These are phyloP conservation scores for Catalaphyllia jardinei DNA, from an alignment of 64 coral and sea anemone genomes.

Conservation along the genomic window DNA sequence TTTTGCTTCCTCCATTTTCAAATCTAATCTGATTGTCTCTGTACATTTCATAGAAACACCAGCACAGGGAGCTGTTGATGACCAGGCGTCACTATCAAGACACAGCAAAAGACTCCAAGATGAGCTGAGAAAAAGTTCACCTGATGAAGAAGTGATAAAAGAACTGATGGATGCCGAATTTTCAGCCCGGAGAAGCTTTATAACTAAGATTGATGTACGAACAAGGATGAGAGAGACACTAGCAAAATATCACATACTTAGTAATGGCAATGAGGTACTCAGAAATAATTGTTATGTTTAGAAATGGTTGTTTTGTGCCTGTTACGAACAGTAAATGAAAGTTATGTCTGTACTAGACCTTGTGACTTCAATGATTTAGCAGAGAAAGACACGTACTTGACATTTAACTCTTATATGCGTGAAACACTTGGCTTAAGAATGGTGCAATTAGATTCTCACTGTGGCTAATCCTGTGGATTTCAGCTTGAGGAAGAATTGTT, in stretches of 20 bases:
- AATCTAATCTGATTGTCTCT: not conserved
- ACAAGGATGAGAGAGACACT: constrained; percentile 2
- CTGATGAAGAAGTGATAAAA: constrained; percentile 19
- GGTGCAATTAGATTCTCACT: not conserved
- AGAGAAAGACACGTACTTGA: not conserved
- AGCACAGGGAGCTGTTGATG: constrained; percentile 6
- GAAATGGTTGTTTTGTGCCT: not conserved
- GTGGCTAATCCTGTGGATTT: constrained; percentile 6
- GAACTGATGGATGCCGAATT: constrained; percentile 22
- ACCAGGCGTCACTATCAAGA: not conserved
- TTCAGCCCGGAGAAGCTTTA: not conserved
- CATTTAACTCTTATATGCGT: constrained; percentile 22
- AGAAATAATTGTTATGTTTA: constrained; percentile 2
- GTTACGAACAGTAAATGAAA: not conserved
- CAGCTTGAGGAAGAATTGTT: constrained; percentile 26
- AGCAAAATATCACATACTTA: constrained; percentile 17
- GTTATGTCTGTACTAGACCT: no score
- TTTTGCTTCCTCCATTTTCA: not conserved
- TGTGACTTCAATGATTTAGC: no score
- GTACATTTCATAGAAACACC: not conserved
- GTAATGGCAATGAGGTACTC: constrained; percentile 15
- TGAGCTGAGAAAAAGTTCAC: not conserved
- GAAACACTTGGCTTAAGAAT: not conserved
- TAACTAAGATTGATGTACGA: constrained; percentile 13
- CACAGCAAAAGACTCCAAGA: constrained; percentile 1